Percentiles rank a stretch among this genome's conserved stretches.
Evolutionary conservation across 2,888 invertebrate genomes (phyloP).

Genomic region (Lapara coniferarum): DNA sequence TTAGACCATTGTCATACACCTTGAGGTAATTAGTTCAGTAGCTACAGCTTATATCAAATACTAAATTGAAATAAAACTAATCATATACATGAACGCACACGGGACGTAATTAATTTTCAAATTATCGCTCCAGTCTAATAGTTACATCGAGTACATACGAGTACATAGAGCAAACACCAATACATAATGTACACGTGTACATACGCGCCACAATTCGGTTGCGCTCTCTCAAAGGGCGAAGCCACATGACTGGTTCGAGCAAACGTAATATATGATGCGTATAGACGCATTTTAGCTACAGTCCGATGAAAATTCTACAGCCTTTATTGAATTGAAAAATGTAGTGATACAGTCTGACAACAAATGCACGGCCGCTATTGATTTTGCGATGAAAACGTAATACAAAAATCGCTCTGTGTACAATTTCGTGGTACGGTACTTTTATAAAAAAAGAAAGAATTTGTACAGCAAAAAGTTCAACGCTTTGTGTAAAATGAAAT

Average conservation of each 20-base stretch:
- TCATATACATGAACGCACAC: background rate
- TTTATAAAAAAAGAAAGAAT: background rate
- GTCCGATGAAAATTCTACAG: conserved; percentile 12
- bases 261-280: conserved; percentile 18
- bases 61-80: too few species aligned
- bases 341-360: background rate
- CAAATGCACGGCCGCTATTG: background rate
- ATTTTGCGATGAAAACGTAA: background rate
- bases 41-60: background rate
- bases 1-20: too few species aligned
- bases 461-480: too few species aligned
- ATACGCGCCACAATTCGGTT: conserved; percentile 5
- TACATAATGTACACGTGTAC: conserved; percentile 8
- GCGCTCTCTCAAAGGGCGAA: conserved; percentile 23
- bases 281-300: conserved; percentile 8
- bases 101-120: conserved; percentile 15
- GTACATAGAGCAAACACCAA: background rate
- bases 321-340: conserved; percentile 27
- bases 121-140: background rate
- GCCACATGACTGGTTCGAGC: conserved; percentile 18
- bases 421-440: background rate
- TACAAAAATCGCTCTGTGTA: conserved; percentile 6
- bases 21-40: too few species aligned
- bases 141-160: conserved; percentile 15
- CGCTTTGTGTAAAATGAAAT: too few species aligned